phyloP scores from a whole-genome alignment of 2,888 invertebrate genomes.

The Monoplex corrugatus region DNA sequence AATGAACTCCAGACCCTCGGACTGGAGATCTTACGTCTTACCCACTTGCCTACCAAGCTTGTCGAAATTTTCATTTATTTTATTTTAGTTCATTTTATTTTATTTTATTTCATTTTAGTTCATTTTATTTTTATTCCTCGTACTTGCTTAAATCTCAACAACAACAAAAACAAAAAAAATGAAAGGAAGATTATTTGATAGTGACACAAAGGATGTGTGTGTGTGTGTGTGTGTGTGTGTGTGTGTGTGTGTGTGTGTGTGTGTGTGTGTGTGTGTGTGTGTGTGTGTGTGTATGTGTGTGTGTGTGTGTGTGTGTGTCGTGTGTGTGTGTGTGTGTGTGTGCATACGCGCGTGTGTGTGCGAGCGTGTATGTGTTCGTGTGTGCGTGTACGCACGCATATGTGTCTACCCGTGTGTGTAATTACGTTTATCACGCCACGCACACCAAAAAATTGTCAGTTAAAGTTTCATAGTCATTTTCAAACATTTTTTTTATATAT shows the following conservation, averaged over 20 bases:
- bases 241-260: not conserved
- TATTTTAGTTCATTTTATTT: not conserved
- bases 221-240: not conserved
- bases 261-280: not conserved
- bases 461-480: not conserved
- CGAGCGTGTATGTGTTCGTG: not conserved
- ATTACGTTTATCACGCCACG: no score
- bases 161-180: not conserved
- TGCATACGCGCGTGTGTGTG: no score
- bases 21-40: no score
- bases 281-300: constrained; percentile 23
- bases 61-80: no score
- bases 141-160: not conserved
- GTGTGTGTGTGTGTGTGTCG: constrained; percentile 18
- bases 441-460: not conserved
- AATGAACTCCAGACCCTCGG: no score
- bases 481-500: no score
- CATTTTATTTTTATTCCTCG: not conserved
- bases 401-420: no score
- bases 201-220: not conserved
- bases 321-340: not conserved
- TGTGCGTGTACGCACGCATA: not conserved
- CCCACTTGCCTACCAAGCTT: no score
- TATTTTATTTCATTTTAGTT: not conserved
- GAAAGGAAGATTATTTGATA: no score